Evolutionary conservation across 2,113 vertebrate species (phyloP).

Genomic region (Ailurus styani): DNA sequence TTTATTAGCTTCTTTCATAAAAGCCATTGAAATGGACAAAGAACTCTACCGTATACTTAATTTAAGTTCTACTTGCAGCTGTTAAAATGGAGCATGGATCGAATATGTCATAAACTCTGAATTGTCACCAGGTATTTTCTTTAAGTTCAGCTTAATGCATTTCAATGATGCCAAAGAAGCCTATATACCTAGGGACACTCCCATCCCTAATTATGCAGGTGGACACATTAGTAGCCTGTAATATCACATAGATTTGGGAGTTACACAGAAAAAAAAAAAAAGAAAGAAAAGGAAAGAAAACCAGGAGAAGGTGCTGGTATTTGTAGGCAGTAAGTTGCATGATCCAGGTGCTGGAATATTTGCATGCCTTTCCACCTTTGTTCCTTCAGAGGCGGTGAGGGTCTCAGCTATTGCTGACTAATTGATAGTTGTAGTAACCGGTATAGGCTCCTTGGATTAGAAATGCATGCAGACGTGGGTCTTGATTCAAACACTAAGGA

Average conservation of each 20-base stretch:
- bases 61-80: not conserved
- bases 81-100: slow-evolving; percentile 31
- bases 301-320: slow-evolving; percentile 61
- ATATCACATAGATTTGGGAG: slow-evolving; percentile 56
- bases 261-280: slow-evolving; percentile 59
- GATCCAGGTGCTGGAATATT: slow-evolving; percentile 77
- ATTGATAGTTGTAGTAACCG: slow-evolving; percentile 81
- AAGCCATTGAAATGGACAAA: slow-evolving; percentile 38
- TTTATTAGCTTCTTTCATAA: slow-evolving; percentile 36
- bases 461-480: slow-evolving; percentile 78
- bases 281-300: slow-evolving; percentile 35
- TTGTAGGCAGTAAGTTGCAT: slow-evolving; percentile 75
- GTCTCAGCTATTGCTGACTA: slow-evolving; percentile 81
- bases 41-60: not conserved
- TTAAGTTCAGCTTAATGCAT: slow-evolving; percentile 70
- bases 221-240: slow-evolving; percentile 64
- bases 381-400: slow-evolving; percentile 75
- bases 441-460: slow-evolving; percentile 79
- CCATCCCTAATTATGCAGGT: slow-evolving; percentile 60
- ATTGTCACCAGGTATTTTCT: slow-evolving; percentile 64
- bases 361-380: slow-evolving; percentile 79
- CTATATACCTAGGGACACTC: slow-evolving; percentile 16
- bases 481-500: slow-evolving; percentile 78
- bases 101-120: not conserved
- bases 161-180: slow-evolving; percentile 54